phyloP scores from a whole-genome alignment of 2,888 invertebrate species.

The Gastrophysa polygoni region DNA sequence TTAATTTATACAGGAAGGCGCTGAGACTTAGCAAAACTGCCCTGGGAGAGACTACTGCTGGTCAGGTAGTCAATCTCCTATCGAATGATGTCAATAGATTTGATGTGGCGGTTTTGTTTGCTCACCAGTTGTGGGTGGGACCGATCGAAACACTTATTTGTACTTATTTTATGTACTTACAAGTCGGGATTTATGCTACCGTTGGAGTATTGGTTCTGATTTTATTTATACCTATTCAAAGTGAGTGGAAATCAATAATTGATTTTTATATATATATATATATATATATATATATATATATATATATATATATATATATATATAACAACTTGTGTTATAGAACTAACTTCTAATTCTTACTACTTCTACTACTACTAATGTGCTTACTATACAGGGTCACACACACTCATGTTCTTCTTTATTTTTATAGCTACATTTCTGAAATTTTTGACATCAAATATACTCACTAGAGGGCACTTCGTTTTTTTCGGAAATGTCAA shows the following conservation, averaged over 20 bases:
- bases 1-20: slow-evolving; percentile 63
- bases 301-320: no score
- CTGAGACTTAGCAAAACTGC: slow-evolving; percentile 67
- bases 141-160: slow-evolving; percentile 80
- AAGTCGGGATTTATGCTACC: slow-evolving; percentile 63
- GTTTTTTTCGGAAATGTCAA: no score
- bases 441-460: no score
- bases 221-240: slow-evolving; percentile 60
- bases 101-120: slow-evolving; percentile 79
- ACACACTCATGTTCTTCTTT: no score
- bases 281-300: no score
- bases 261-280: no score
- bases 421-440: no score
- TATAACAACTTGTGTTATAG: no score
- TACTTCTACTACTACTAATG: no score
- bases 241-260: slow-evolving; percentile 45
- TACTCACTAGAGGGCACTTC: no score
- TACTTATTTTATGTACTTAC: slow-evolving; percentile 75
- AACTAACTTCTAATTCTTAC: no score
- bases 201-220: slow-evolving; percentile 65
- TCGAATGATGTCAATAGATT: slow-evolving; percentile 88
- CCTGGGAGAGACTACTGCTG: slow-evolving; percentile 75
- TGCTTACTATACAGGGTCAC: no score
- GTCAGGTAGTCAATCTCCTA: slow-evolving; percentile 85
- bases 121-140: slow-evolving; percentile 83